phyloP scores from a whole-genome alignment of 30 jellyfish, hydroid and myxozoan genomes.

The Turritopsis dohrnii region DNA sequence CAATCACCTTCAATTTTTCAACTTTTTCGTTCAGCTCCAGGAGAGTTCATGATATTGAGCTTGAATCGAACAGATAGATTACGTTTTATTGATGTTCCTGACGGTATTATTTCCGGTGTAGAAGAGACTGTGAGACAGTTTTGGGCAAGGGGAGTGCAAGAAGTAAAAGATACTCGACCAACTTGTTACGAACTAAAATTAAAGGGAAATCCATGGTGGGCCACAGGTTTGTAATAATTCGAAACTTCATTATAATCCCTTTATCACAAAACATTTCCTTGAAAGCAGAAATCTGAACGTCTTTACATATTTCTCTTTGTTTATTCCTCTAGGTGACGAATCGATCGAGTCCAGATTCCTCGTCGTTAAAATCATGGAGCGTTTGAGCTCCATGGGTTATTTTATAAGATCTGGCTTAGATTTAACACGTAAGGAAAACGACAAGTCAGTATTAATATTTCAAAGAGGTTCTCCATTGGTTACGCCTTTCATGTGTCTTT shows the following conservation, averaged over 20 bases:
- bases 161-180: conserved; percentile 28
- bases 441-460: conserved; percentile 50
- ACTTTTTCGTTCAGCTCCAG: neutral
- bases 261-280: neutral
- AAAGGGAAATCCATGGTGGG: conserved; percentile 88
- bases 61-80: conserved; percentile 61
- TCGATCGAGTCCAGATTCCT: conserved; percentile 50
- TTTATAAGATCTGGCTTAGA: conserved; percentile 48
- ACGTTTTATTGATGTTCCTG: conserved; percentile 59
- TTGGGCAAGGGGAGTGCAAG: conserved; percentile 69
- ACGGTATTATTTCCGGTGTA: conserved; percentile 29
- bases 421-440: conserved; percentile 54
- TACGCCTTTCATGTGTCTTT: conserved; percentile 41
- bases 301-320: neutral
- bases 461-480: conserved; percentile 51
- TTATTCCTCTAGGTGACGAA: conserved; percentile 15
- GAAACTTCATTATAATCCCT: neutral
- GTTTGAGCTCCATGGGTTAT: conserved; percentile 55
- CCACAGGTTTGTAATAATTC: conserved; percentile 35
- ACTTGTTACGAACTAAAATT: conserved; percentile 63
- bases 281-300: neutral
- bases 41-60: neutral
- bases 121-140: conserved; percentile 33
- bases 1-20: neutral
- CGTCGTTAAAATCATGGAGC: conserved; percentile 45